Evolutionary conservation across 2,888 invertebrate species (phyloP), one percentile per base, ranked within the genome.

Genomic region (Stenotaenia linearis): DNA sequence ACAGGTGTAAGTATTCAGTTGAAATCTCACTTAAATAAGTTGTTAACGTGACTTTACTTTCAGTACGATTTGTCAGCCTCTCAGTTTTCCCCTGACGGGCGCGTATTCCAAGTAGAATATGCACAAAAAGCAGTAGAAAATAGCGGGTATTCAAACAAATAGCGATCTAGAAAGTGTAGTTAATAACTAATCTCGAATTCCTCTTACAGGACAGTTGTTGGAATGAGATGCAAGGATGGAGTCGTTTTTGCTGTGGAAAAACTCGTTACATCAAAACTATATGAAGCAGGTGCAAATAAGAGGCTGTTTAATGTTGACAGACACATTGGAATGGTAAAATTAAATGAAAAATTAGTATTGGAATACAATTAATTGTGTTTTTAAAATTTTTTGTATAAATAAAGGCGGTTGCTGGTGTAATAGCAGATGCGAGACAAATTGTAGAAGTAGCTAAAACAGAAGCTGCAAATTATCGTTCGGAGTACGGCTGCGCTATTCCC

Each of bases 11-110:
- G 92, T 91, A 23, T 74, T 9, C 4, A 4, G 9, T 32, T 32
- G 9, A 32, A 25, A 25, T n/a, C n/a, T 7, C 21, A n/a, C 6
- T 23, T 75, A 75, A 6, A 21, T 6, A 10, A 25, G 23, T 10
- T 75, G 10, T 7, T 7, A 7, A 56, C 10, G 6, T 56, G 10
- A 56, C 7, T 80, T 82, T 82, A 81, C 82, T 90, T 90, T 79
- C 87, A 97, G 96, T 99, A 99, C 86, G 99, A 99, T 91, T 90
- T 99, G 84, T 98, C 98, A 81, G 99, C 99, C n/a, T 97, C 99
- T 61, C 99, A 99, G 89, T 99, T 99, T 88, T 99, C 98, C 1
- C 99, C 99, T 1, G 99, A 99, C 86, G 99, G 99, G 10, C 90
- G 98, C 83, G 98, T 99, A 40, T 99, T 99, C 87, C 99, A 99